Conservation (phyloP, 2,113 vertebrate species). For the Drymodes brunneopygia region DNA sequence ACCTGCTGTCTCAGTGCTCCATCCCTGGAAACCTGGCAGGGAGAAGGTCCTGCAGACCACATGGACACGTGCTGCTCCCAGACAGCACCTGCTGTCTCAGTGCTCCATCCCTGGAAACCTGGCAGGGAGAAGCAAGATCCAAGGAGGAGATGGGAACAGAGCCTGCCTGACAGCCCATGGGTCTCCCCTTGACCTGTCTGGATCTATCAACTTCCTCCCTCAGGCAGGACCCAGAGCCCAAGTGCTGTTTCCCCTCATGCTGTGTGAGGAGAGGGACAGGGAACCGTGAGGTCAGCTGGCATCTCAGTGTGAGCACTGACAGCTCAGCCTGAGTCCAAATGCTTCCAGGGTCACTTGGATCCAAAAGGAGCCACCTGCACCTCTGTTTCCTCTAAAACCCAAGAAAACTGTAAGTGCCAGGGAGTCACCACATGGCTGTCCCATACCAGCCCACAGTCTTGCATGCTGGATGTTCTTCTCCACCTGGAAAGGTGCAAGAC, state of each 20-base stretch:
- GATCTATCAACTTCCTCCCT: background rate
- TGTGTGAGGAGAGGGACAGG: background rate
- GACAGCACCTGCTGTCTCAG: background rate
- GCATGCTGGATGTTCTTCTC: background rate
- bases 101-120: background rate
- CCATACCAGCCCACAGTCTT: background rate
- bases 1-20: background rate
- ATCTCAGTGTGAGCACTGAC: background rate
- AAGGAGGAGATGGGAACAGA: background rate
- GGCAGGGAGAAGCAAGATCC: background rate
- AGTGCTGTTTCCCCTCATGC: fast-evolving
- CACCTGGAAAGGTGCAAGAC: background rate
- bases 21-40: background rate
- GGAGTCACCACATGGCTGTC: background rate
- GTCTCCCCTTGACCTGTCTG: background rate
- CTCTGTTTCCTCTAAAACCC: background rate
- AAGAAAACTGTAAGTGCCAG: background rate
- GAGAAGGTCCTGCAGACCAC: background rate
- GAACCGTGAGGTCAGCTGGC: background rate
- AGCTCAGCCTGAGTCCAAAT: background rate
- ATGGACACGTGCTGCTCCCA: fast-evolving
- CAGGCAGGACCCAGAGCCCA: background rate
- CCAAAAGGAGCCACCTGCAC: background rate
- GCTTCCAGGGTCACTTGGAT: background rate
- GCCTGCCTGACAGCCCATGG: background rate